phyloP scores from a whole-genome alignment of 2,797 vertebrate genomes.

The Cottoperca gobio region DNA sequence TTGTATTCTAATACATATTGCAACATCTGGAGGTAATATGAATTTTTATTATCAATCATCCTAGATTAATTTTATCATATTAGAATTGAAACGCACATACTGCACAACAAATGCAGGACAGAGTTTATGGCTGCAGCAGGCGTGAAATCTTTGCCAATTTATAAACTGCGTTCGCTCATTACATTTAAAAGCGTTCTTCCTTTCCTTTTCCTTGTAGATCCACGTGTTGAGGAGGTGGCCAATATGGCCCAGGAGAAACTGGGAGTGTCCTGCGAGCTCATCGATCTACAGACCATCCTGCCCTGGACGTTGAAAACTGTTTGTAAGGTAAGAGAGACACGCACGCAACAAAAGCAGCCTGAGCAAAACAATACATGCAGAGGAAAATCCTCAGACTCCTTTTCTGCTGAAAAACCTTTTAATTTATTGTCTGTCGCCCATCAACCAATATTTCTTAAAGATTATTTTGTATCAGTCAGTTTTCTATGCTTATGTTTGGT shows the following conservation, averaged over 20 bases:
- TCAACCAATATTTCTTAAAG: background rate
- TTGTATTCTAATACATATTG: slow-evolving; percentile 3
- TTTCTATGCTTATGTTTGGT: background rate
- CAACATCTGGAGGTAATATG: slow-evolving; percentile 3
- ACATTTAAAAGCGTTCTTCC: background rate
- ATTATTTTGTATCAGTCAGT: background rate
- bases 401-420: background rate
- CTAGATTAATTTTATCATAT: background rate
- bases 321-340: slow-evolving; percentile 89
- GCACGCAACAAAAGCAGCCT: too few species aligned
- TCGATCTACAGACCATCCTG: slow-evolving; percentile 95
- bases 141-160: background rate
- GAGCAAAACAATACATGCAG: background rate
- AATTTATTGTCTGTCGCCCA: background rate
- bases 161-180: background rate
- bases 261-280: slow-evolving; percentile 97
- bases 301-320: slow-evolving; percentile 95
- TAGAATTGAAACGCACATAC: background rate
- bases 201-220: slow-evolving; percentile 82
- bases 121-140: background rate
- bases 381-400: background rate
- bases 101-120: background rate
- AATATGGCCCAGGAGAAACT: slow-evolving; percentile 96
- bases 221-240: slow-evolving; percentile 96
- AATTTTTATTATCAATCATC: background rate